Evolutionary conservation across 2,888 invertebrate species (phyloP), one percentile per base, ranked within the genome.

Genomic region (Agrochola lota): DNA sequence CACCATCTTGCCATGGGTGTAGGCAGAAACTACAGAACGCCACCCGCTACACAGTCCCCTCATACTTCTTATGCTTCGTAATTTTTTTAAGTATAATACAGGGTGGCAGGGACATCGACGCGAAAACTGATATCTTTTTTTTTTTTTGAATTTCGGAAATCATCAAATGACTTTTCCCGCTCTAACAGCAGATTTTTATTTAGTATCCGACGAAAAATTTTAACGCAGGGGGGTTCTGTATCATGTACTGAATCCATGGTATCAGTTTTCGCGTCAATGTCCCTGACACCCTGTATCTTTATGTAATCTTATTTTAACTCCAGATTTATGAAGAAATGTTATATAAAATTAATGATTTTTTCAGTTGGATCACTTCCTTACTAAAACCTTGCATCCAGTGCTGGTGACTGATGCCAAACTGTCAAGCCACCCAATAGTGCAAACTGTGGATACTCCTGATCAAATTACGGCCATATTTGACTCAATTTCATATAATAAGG

Each of bases 381-480:
- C 97, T 0, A 97, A 97, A 62, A 98, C 98, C 62, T 91, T 99
- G 73, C 98, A 99, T 85, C 93, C 97, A 0, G 99, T 98, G 0
- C 92, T 99, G 82, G 95, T 95, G 23, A 95, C 97, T 2, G 99
- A 99, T 92, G 97, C 98, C 0, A 98, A 98, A 70, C 93, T 98
- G 9, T 98, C 98, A 71, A 99, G 99, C 1, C 99, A 99, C 95
- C 98, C 99, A 0, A 99, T 99, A 82, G 98, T 99, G 12, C 98
- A 98, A 92, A 97, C 97, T 0, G 99, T 99, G 26, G 97, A 97
- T 49, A 98, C 98, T 84, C 99, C 99, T 0, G 98, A 98, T 92
- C 98, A 99, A 96, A 99, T 99, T 75, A 99, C 98, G 0, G 98
- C 99, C 86, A 98, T 99, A 76, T 99, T 99, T 92, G 99, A 99